phyloP scores from a whole-genome alignment of 2,888 invertebrate species.

The Meiosimyza platycephala region DNA sequence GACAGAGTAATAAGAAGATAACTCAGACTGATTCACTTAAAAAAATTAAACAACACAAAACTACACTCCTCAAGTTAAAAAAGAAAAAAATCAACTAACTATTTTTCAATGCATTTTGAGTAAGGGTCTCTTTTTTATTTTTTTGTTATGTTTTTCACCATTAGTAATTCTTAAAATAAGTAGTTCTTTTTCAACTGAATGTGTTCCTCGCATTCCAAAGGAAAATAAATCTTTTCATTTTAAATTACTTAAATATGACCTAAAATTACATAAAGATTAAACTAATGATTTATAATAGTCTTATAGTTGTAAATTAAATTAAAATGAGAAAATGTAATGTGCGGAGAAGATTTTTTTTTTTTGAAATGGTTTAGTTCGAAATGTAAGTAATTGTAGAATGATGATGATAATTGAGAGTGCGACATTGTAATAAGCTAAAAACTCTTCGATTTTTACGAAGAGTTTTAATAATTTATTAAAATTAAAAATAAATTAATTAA shows the following conservation, averaged over 20 bases:
- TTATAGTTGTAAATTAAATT: slow-evolving; percentile 31
- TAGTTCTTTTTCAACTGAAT: slow-evolving; percentile 41
- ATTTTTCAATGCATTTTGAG: slow-evolving; percentile 29
- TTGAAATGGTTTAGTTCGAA: slow-evolving; percentile 18
- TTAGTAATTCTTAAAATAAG: slow-evolving; percentile 11
- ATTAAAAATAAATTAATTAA: slow-evolving; percentile 49
- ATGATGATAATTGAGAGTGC: slow-evolving; percentile 26
- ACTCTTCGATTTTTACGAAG: slow-evolving; percentile 66
- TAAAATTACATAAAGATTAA: slow-evolving; percentile 11
- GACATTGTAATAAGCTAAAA: slow-evolving; percentile 50
- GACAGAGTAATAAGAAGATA: slow-evolving; percentile 18
- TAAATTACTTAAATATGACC: slow-evolving; percentile 17
- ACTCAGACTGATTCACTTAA: slow-evolving; percentile 60
- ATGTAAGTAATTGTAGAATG: slow-evolving; percentile 31
- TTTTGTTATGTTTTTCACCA: slow-evolving; percentile 41
- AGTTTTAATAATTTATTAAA: slow-evolving; percentile 59
- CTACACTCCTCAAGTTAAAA: slow-evolving; percentile 40
- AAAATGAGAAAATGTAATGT: no score
- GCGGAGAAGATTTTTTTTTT: no score
- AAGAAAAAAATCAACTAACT: slow-evolving; percentile 41
- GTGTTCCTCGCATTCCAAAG: slow-evolving; percentile 51
- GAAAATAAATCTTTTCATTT: slow-evolving; percentile 4
- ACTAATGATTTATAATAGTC: slow-evolving; percentile 4
- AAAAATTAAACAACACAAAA: slow-evolving; percentile 49
- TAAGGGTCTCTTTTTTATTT: slow-evolving; percentile 27